Evolutionary conservation across 2,113 vertebrate species (phyloP), one percentile per base, ranked within the genome.

Genomic region (Labeo catla): DNA sequence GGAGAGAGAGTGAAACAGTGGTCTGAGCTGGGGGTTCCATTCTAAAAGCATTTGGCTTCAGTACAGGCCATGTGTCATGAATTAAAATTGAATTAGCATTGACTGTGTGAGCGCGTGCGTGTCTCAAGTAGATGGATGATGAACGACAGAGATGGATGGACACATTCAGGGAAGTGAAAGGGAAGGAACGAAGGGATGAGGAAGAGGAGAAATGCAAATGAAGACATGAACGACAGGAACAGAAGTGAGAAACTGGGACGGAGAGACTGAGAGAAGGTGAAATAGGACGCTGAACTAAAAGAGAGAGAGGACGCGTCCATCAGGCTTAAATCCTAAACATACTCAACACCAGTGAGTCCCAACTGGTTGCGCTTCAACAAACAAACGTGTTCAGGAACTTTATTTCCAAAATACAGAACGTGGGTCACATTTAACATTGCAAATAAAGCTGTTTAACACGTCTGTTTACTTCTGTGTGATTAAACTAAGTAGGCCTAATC

Each of bases 21-120:
- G 65, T 54, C 43, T 84, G 61, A 80, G 43, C 63, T 83, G 80
- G 63, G 68, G 49, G 52, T 76, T 86, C 72, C 13, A 43, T 45
- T 76, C 63, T 77, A 73, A 83, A 54, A 72, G 85, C 52, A 11
- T 84, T 50, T 76, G 85, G 63, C 80, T 83, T 63, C 61, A 84
- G 66, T 28, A 57, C 76, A 49, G 68, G 47, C 68, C 84, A 50
- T 87, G 85, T 89, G 77, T 81, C 50, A 49, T 50, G 88, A 89
- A 89, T 86, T 84, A 86, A 86, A 89, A 86, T 28, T 76, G 66
- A 81, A 76, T 84, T 84, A 84, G 85, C 81, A 84, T 50, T 23
- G 65, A 68, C 19, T 21, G 28, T 34, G 49, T 50, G 47, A 21
- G 23, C 2, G 19, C 19, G 15, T 15, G 66, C 36, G 3, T 43